These are phyloP conservation scores for Mobula birostris DNA, from an alignment of 2,113 vertebrate genomes.

Conservation along the genomic window DNA sequence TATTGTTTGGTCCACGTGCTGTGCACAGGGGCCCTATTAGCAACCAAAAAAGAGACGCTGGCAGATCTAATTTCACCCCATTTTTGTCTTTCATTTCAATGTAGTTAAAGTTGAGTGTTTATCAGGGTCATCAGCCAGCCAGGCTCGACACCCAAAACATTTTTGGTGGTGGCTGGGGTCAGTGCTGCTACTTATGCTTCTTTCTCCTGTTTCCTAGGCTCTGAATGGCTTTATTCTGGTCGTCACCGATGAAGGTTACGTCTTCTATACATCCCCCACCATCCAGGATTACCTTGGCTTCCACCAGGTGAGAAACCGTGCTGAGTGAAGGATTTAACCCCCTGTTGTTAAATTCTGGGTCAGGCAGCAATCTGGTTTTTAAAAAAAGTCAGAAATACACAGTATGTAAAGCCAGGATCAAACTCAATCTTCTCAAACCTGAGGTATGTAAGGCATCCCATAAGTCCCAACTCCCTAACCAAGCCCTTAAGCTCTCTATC, in stretches of 20 bases:
- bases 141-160: neutral
- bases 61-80: too few species aligned
- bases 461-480: too few species aligned
- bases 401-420: too few species aligned
- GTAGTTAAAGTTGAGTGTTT: neutral
- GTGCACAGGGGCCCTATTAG: too few species aligned
- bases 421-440: too few species aligned
- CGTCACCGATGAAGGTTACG: conserved; percentile 53
- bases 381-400: too few species aligned
- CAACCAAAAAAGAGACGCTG: too few species aligned
- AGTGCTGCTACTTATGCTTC: neutral
- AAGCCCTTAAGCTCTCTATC: too few species aligned
- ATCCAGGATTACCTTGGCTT: conserved; percentile 67
- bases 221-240: conserved; percentile 61
- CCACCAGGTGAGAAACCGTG: conserved; percentile 53
- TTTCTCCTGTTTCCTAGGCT: conserved; percentile 48
- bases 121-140: neutral
- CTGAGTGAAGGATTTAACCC: neutral
- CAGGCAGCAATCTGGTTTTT: too few species aligned
- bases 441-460: too few species aligned
- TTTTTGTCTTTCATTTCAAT: neutral
- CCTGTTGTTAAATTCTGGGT: too few species aligned
- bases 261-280: conserved; percentile 59
- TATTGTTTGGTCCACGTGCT: too few species aligned
- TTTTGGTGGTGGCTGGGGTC: neutral